A percentile compares a stretch with the other conserved stretches of the same genome.
Conservation (phyloP, 2,797 vertebrate genomes). For the Dendrocincla tyrannina region DNA sequence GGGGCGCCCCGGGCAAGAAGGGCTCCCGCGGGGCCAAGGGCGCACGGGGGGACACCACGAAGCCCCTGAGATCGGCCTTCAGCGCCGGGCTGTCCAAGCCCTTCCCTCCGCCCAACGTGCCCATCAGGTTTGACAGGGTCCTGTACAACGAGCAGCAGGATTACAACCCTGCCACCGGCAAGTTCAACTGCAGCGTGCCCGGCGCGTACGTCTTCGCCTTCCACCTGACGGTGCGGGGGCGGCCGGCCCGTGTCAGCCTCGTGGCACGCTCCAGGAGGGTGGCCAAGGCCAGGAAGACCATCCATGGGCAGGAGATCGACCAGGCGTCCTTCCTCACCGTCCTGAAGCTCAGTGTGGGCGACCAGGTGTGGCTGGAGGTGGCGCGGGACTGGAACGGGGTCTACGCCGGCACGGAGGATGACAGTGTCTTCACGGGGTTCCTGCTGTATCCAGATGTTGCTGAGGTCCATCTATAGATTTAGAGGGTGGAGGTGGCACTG, state of each 20-base stretch:
- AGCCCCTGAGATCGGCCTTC: conserved; percentile 83
- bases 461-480: conserved; percentile 29
- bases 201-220: conserved; percentile 94
- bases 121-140: conserved; percentile 91
- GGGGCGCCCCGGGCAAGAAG: conserved; percentile 87
- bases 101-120: conserved; percentile 88
- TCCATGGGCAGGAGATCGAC: conserved; percentile 93
- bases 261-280: conserved; percentile 85
- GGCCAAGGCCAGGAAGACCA: conserved; percentile 88
- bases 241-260: conserved; percentile 87
- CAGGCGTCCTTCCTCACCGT: conserved; percentile 91
- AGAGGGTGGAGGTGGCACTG: rapidly evolving
- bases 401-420: conserved; percentile 92
- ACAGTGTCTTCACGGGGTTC: conserved; percentile 94
- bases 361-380: conserved; percentile 96
- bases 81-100: conserved; percentile 91
- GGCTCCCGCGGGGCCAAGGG: conserved; percentile 90
- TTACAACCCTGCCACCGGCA: conserved; percentile 85
- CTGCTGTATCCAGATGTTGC: conserved; percentile 83
- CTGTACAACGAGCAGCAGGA: conserved; percentile 89
- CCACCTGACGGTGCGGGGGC: conserved; percentile 90
- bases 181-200: conserved; percentile 87
- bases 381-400: conserved; percentile 93
- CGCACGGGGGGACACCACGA: conserved; percentile 75
- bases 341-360: conserved; percentile 83